phyloP scores from a whole-genome alignment of 2,888 invertebrate species.

The Eupithecia vulgata region DNA sequence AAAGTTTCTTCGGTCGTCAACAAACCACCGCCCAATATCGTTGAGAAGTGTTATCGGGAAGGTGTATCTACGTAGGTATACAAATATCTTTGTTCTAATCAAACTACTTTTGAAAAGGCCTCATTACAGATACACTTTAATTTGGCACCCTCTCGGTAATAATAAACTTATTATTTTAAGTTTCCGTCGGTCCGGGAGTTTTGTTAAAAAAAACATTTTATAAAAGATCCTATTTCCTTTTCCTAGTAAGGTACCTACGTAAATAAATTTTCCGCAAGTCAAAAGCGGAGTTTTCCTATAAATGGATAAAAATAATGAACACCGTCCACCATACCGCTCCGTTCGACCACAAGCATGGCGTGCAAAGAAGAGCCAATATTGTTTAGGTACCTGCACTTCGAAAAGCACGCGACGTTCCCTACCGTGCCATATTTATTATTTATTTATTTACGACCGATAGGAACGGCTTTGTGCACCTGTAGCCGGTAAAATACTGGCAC shows the following conservation, averaged over 20 bases:
- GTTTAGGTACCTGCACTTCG: background rate
- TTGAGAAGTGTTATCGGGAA: too few relatives aligned
- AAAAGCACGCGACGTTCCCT: background rate
- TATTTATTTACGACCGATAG: slow-evolving; percentile 1
- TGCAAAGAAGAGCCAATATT: slow-evolving; percentile 4
- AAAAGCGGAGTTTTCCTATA: background rate
- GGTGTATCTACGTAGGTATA: too few relatives aligned
- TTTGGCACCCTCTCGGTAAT: too few relatives aligned
- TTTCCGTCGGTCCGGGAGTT: background rate
- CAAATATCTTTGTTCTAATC: too few relatives aligned
- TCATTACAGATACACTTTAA: too few relatives aligned
- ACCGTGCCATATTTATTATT: slow-evolving; percentile 6
- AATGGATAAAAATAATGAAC: slow-evolving; percentile 5
- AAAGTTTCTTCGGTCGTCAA: too few relatives aligned
- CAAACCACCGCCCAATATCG: too few relatives aligned
- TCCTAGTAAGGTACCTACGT: background rate
- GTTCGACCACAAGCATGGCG: background rate
- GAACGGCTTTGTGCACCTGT: background rate
- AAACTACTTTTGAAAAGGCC: too few relatives aligned
- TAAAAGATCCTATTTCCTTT: background rate
- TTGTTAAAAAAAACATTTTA: background rate
- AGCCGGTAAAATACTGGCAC: background rate
- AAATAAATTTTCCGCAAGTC: background rate
- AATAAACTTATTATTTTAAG: background rate
- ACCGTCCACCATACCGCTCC: background rate